A percentile compares a stretch with the other conserved stretches of the same genome.
Conservation (phyloP, 2,888 invertebrate species). For the Thymelicus acteon region DNA sequence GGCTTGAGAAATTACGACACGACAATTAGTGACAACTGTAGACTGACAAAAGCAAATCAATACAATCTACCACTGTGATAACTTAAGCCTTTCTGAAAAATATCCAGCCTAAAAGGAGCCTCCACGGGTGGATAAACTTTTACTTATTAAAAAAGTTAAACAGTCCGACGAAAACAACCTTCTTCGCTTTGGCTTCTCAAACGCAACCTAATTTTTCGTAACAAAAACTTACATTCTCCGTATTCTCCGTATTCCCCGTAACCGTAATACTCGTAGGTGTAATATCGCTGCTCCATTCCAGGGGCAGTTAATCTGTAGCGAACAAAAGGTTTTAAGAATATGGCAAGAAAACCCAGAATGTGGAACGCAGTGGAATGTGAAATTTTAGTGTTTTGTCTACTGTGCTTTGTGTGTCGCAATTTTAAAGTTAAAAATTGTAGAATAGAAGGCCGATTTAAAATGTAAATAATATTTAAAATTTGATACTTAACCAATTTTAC, state of each 20-base stretch:
- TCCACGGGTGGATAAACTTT: too few relatives aligned
- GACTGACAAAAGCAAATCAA: too few relatives aligned
- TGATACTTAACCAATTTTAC: too few relatives aligned
- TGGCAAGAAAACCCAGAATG: conserved; percentile 29
- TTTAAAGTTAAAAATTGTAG: neutral
- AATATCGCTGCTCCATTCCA: conserved; percentile 24
- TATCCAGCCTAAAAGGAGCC: too few relatives aligned
- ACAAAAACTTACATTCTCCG: conserved; percentile 33
- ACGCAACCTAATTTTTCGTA: conserved; percentile 36
- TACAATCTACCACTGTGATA: too few relatives aligned
- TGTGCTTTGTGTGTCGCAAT: conserved; percentile 6
- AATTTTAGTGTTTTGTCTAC: conserved; percentile 16
- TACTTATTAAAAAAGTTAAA: neutral
- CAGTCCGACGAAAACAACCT: neutral
- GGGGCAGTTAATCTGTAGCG: conserved; percentile 33
- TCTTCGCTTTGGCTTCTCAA: conserved; percentile 13
- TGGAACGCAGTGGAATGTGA: conserved; percentile 21
- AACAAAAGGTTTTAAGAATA: conserved; percentile 36
- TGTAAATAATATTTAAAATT: too few relatives aligned
- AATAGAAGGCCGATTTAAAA: neutral
- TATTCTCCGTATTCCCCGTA: conserved; percentile 28
- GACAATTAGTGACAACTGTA: too few relatives aligned
- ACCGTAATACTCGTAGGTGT: conserved; percentile 25
- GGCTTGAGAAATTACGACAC: too few relatives aligned
- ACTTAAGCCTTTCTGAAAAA: too few relatives aligned